Conservation (phyloP, 2,888 invertebrate species). For the Germaria angustata region DNA sequence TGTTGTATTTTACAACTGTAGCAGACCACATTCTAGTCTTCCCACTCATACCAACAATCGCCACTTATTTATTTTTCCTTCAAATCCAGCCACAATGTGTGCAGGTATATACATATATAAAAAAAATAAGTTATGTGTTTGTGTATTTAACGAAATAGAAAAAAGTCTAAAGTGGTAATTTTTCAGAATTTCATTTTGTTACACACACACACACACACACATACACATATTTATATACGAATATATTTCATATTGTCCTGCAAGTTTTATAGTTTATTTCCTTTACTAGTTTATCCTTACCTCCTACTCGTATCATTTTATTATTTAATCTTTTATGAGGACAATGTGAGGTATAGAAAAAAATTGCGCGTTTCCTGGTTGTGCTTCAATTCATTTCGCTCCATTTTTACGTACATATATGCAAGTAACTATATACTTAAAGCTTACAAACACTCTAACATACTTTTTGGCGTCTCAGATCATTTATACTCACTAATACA, state of each 20-base stretch:
- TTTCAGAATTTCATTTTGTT: slow-evolving; percentile 38
- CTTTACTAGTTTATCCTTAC: background rate
- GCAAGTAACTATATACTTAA: no score
- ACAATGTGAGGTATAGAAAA: slow-evolving; percentile 19
- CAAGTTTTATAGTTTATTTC: slow-evolving; percentile 50
- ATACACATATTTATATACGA: background rate
- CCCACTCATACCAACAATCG: slow-evolving; percentile 1
- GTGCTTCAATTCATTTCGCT: slow-evolving; percentile 29
- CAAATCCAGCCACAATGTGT: background rate
- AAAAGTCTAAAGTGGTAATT: slow-evolving; percentile 48
- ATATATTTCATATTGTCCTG: slow-evolving; percentile 51
- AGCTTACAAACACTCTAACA: slow-evolving; percentile 27
- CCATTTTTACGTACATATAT: background rate
- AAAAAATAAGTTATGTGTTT: slow-evolving; percentile 10
- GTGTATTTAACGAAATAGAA: background rate
- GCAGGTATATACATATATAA: slow-evolving; percentile 1
- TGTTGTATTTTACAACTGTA: slow-evolving; percentile 30
- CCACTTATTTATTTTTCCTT: slow-evolving; percentile 31
- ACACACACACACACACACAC: background rate
- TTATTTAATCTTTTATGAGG: slow-evolving; percentile 28
- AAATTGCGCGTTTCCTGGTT: slow-evolving; percentile 54
- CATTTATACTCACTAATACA: background rate
- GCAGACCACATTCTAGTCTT: background rate
- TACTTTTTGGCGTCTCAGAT: slow-evolving; percentile 44
- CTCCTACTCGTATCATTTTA: background rate